These are phyloP conservation scores for Heterodera filipjevi DNA, from an alignment of 2,888 invertebrate genomes.

Conservation along the genomic window DNA sequence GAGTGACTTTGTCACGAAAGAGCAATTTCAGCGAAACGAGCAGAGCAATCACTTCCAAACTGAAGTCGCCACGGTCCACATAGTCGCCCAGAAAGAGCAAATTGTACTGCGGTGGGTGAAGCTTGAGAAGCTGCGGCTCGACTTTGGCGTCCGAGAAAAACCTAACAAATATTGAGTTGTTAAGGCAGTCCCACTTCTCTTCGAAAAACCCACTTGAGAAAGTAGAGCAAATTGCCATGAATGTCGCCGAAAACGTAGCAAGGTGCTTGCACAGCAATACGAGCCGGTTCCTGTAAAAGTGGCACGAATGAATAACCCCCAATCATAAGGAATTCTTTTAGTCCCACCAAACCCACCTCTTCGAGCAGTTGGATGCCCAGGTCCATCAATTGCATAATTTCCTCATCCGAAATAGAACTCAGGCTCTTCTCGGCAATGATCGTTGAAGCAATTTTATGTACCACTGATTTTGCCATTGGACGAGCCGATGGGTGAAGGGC, in stretches of 20 bases:
- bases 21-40: constrained; percentile 21
- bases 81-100: constrained; percentile 27
- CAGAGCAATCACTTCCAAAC: constrained; percentile 26
- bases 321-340: background rate
- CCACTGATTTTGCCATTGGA: background rate
- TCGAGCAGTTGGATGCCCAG: background rate
- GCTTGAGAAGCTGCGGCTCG: background rate
- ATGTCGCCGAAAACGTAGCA: background rate
- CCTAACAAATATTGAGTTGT: background rate
- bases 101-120: background rate
- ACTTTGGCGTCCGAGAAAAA: background rate
- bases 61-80: constrained; percentile 24
- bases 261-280: background rate
- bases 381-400: background rate
- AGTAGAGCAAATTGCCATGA: background rate
- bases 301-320: no score
- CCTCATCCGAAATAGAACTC: background rate
- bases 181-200: background rate
- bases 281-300: background rate
- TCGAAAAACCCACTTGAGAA: background rate
- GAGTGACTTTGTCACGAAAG: constrained; percentile 22
- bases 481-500: no score
- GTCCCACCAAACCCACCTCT: background rate
- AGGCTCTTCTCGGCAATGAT: background rate
- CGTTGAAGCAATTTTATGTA: background rate